Evolutionary conservation across 2,888 invertebrate species (phyloP), one percentile per base, ranked within the genome.

Genomic region (Luperina testacea): DNA sequence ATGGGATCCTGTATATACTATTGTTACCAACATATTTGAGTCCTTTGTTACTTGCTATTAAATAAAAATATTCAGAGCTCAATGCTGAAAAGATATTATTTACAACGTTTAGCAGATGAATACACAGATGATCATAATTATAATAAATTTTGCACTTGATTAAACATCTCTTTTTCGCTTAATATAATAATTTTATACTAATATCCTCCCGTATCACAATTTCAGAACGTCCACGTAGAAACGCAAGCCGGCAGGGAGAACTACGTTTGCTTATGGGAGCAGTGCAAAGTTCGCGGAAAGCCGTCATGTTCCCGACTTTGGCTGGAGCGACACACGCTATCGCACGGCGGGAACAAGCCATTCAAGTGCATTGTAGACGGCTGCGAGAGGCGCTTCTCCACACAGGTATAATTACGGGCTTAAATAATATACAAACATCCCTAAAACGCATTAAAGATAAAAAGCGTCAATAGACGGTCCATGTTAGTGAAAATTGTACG

Each of bases 281-380:
- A 98, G 73, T 99, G 99, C 97, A 99, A 99, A 94, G 99, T 99
- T 65, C 99, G 98, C 93, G 98, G 99, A 87, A 98, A 98, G 93
- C 98, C 98, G 59, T 99, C 99, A 15, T 99, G 99, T 93, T 99
- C 99, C 11, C 97, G 98, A 77, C 98, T 99, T 77, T 99, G 99
- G 99, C 96, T 99, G 87, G 99, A 99, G 94, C 97, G 99, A 70
- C 99, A 99, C 95, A 98, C 99, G 68, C 96, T 99, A 72, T 98
- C 98, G 0, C 99, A 99, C 95, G 98, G 98, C 78, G 99, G 99
- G 68, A 99, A 98, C 95, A 99, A 99, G 94, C 99, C 99, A 45
- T 99, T 99, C 97, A 98, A 98, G 91, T 99, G 99, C 96, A 99
- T 99, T 94, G 98, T 99, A 90, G 99, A 99, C 92, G 98, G 99